These are phyloP conservation scores for Tragulus kanchil DNA, from an alignment of 2,113 vertebrate genomes.

Conservation along the genomic window DNA sequence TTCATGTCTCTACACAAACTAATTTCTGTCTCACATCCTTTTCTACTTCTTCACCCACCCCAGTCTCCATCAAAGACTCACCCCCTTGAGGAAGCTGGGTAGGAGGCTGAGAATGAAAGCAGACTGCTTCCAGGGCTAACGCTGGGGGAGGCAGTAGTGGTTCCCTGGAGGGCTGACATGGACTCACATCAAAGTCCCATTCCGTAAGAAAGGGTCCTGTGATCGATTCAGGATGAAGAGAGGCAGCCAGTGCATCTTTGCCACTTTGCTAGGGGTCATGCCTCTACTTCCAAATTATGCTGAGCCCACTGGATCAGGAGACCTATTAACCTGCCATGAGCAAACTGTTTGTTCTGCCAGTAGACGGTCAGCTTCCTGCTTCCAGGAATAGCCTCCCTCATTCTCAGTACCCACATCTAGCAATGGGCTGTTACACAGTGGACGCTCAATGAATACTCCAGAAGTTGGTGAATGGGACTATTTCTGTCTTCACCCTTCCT, in stretches of 20 bases:
- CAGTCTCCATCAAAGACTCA: not conserved
- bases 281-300: not conserved
- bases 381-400: not conserved
- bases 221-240: fast-evolving
- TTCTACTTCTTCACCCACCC: not conserved
- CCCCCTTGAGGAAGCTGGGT: not conserved
- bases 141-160: not conserved
- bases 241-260: not conserved
- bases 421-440: not conserved
- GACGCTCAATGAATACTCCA: not conserved
- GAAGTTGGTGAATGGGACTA: not conserved
- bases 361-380: not conserved
- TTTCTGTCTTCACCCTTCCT: not conserved
- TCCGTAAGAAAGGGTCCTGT: not conserved
- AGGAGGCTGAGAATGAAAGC: not conserved
- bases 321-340: not conserved
- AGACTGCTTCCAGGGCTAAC: not conserved
- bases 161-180: not conserved
- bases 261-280: not conserved
- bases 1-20: not conserved
- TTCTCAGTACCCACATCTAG: not conserved
- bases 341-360: not conserved
- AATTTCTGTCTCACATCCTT: not conserved
- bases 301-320: not conserved
- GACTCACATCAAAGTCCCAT: not conserved